Base-by-base conservation (phyloP, 2,113 vertebrate species). In the Microcebus tavaratra region DNA sequence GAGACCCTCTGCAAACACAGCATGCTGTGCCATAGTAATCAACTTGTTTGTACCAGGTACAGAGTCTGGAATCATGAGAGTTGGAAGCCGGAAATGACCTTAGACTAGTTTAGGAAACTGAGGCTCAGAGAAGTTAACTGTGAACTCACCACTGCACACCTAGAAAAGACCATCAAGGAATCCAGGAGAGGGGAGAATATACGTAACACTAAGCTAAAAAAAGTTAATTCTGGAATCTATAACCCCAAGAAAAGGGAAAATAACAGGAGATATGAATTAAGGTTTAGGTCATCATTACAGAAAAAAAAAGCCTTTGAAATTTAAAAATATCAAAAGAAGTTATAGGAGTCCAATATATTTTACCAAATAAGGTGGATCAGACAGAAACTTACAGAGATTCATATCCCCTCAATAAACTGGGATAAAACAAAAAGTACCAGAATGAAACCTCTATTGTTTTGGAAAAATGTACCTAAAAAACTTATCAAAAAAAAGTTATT, bases 281-380 rank as follows among this genome's bases (percentile, higher is more conserved):
- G 23, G 39, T 29, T 93, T 39, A 93, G 53, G 75, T 21, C 25
- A 90, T 80, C 21, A 90, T 72, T 65, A 48, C 7, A 73, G 48
- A 15, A n/a, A 93, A n/a, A 93, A n/a, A 95, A 97, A 85, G 8
- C 2, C 61, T 94, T 14, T 80, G 53, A 93, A 76, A 79, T 36
- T 72, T 55, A 90, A 94, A 92, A 91, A 53, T 3, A 10, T 34
- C 55, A 20, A 57, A 31, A 4, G n/a, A 85, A 89, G n/a, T 86
- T 76, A 79, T 8, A 88, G 53, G 39, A 73, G 88, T 79, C 57
- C 6, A 45, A 48, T 75, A 12, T 57, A 55, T 88, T 75, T 93
- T 79, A 84, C 39, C 59, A 96, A 89, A 63, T 67, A 80, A 91
- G 27, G 55, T 42, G 0, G 13, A 45, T 55, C 29, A 75, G 39